Evolutionary conservation across 2,888 invertebrate species (phyloP).

Genomic region (Girardia tigrina): DNA sequence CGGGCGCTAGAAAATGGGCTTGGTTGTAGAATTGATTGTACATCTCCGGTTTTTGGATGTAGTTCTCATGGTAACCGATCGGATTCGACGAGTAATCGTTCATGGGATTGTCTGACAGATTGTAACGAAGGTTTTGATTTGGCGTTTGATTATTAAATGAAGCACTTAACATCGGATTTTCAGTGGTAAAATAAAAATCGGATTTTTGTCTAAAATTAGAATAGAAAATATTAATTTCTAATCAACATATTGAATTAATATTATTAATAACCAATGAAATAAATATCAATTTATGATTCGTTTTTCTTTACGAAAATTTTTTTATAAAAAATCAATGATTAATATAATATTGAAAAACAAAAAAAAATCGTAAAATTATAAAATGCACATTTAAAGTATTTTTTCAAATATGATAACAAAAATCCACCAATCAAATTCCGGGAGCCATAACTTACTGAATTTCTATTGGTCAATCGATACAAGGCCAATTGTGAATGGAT

Average conservation of each 20-base stretch:
- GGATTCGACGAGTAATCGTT: background rate
- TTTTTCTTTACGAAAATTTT: no score
- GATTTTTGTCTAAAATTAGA: constrained; percentile 18
- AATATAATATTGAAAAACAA: no score
- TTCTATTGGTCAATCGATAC: background rate
- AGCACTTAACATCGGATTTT: constrained; percentile 8
- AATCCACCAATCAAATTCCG: background rate
- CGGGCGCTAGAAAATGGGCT: background rate
- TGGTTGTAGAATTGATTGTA: constrained; percentile 17
- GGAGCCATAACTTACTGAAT: background rate
- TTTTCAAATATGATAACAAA: background rate
- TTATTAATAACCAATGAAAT: no score
- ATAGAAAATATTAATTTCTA: no score
- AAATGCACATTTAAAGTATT: constrained; percentile 15
- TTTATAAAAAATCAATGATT: no score
- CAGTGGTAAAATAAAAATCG: background rate
- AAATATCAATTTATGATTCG: no score
- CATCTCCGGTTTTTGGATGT: background rate
- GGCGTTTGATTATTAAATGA: constrained; percentile 5
- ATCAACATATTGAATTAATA: no score
- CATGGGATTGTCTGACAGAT: background rate
- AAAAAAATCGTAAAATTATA: no score
- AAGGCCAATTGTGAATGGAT: constrained; percentile 16
- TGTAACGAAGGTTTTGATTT: background rate
- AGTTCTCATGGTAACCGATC: background rate